phyloP scores from a whole-genome alignment of 2,797 vertebrate genomes.

The Alosa sapidissima region DNA sequence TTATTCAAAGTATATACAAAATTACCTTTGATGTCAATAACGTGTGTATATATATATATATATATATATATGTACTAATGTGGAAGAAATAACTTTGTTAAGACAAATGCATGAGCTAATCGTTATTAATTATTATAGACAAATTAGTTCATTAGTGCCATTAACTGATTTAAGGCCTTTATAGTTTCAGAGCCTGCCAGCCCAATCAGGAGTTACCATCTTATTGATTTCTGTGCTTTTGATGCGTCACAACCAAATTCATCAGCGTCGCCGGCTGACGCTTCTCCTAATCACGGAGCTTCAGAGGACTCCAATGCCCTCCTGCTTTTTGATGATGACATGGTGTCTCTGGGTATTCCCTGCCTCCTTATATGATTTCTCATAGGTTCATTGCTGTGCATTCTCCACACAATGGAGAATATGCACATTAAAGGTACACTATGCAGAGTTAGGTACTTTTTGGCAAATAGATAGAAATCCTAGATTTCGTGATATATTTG shows the following conservation, averaged over 20 bases:
- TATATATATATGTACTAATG: background rate
- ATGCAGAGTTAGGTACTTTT: no score
- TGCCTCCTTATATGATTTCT: background rate
- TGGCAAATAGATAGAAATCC: no score
- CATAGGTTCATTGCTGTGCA: no score
- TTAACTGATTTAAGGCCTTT: background rate
- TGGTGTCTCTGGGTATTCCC: constrained; percentile 19
- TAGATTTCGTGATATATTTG: no score
- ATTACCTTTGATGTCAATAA: no score
- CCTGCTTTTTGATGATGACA: constrained; percentile 32
- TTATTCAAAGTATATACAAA: no score
- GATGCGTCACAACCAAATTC: constrained; percentile 34
- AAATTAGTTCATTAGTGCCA: background rate
- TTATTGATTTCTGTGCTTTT: constrained; percentile 82
- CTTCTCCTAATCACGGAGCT: background rate
- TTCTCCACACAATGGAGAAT: no score
- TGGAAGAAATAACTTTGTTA: background rate
- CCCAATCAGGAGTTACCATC: constrained; percentile 68
- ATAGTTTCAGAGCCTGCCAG: constrained; percentile 20
- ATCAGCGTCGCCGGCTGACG: constrained; percentile 16
- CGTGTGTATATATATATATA: no score
- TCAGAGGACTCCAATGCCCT: background rate
- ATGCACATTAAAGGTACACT: no score
- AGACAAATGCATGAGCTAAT: background rate
- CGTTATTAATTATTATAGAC: background rate